Evolutionary conservation across 2,797 vertebrate genomes (phyloP).

Genomic region (Sarcoramphus papa): DNA sequence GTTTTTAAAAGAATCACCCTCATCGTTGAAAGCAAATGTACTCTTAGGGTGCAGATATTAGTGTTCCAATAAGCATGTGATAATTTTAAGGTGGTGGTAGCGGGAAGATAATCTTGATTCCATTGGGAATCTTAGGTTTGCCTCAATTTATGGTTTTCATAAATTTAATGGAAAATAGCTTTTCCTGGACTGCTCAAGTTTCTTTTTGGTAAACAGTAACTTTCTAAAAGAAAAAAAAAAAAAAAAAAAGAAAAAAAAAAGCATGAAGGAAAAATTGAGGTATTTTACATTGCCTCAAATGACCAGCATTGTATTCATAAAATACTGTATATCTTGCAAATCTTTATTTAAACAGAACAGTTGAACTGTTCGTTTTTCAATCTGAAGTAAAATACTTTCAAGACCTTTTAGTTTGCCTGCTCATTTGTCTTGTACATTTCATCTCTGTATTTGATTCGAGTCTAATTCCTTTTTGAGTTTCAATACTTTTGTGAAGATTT

Average conservation of each 20-base stretch:
- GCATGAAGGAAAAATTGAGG: constrained; percentile 76
- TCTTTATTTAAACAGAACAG: constrained; percentile 75
- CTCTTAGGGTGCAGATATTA: constrained; percentile 72
- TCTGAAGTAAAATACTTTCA: constrained; percentile 78
- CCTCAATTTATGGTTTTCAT: constrained; percentile 81
- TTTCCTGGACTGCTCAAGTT: constrained; percentile 81
- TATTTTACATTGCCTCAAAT: constrained; percentile 73
- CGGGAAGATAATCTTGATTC: constrained; percentile 86
- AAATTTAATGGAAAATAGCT: constrained; percentile 81
- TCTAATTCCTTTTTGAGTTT: constrained; percentile 72
- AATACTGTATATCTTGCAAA: constrained; percentile 79
- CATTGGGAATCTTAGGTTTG: constrained; percentile 83
- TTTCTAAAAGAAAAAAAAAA: constrained; percentile 67
- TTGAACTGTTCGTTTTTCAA: constrained; percentile 79
- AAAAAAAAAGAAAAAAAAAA: constrained; percentile 18
- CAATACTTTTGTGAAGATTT: constrained; percentile 69
- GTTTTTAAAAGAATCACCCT: constrained; percentile 72
- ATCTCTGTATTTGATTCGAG: constrained; percentile 73
- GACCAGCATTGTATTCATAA: constrained; percentile 81
- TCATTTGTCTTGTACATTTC: constrained; percentile 78
- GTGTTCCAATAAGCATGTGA: constrained; percentile 77
- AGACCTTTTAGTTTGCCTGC: constrained; percentile 77
- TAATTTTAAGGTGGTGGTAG: constrained; percentile 79
- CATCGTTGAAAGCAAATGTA: constrained; percentile 74
- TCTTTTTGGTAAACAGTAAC: constrained; percentile 81